These are phyloP conservation scores for Emydura subglobosa DNA, from an alignment of 2,113 vertebrate genomes.

Conservation along the genomic window DNA sequence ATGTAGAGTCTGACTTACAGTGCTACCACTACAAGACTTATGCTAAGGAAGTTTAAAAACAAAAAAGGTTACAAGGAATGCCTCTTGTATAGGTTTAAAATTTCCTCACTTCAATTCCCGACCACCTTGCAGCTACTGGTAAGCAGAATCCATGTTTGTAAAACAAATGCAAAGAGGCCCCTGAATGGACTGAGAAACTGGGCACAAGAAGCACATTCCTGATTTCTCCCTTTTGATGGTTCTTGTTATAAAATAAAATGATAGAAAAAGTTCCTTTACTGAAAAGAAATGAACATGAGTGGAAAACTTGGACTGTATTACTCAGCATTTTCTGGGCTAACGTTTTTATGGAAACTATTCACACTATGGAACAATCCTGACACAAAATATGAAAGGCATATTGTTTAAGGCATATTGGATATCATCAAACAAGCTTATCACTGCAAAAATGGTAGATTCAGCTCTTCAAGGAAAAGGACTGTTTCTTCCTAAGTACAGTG, in stretches of 20 bases:
- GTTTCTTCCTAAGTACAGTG: rapidly evolving
- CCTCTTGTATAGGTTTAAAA: background rate
- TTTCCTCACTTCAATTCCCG: rapidly evolving
- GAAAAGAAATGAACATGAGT: background rate
- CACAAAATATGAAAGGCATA: background rate
- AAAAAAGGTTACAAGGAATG: background rate
- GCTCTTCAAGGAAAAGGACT: background rate
- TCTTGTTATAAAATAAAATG: background rate
- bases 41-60: background rate
- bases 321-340: background rate
- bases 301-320: background rate
- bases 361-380: background rate
- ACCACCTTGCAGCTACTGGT: background rate
- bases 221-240: background rate
- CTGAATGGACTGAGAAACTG: rapidly evolving
- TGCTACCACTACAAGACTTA: background rate
- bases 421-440: background rate
- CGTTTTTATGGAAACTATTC: background rate
- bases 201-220: background rate
- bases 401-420: background rate
- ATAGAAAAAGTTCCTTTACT: background rate
- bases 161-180: background rate
- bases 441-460: background rate
- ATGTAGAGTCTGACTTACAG: background rate
- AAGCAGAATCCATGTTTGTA: background rate